Percentiles rank a stretch among this genome's conserved stretches.
These are phyloP conservation scores for Phodopus roborovskii DNA, from an alignment of 2,113 vertebrate genomes.

Conservation along the genomic window DNA sequence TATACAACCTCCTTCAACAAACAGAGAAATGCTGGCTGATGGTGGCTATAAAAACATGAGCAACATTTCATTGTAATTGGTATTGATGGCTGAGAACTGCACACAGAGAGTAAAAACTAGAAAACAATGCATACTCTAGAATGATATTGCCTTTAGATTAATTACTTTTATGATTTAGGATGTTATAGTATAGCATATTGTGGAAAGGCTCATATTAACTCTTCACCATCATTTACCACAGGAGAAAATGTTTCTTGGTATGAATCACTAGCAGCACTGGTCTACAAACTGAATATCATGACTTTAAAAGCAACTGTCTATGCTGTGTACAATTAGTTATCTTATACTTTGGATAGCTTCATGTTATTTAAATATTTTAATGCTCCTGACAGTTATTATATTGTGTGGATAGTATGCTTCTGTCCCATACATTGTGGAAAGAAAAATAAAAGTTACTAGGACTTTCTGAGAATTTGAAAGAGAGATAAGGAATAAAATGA, in stretches of 20 bases:
- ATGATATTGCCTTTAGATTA: constrained; percentile 37
- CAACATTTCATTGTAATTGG: constrained; percentile 65
- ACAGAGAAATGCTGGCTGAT: constrained; percentile 41
- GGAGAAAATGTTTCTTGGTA: neutral
- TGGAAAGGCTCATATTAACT: neutral
- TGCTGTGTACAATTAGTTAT: neutral
- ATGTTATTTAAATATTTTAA: neutral
- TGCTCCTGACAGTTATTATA: neutral
- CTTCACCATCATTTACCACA: neutral
- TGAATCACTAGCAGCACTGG: neutral
- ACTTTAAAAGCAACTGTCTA: neutral
- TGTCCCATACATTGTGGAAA: neutral
- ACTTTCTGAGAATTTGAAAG: neutral
- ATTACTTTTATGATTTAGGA: constrained; percentile 57
- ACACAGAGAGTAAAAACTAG: constrained; percentile 53
- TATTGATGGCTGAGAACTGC: constrained; percentile 41
- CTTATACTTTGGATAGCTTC: neutral
- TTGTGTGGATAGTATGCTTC: neutral
- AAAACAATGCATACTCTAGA: constrained; percentile 7
- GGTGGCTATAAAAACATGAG: constrained; percentile 51
- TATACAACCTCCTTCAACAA: constrained; percentile 43
- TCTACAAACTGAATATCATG: neutral
- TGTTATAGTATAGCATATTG: neutral
- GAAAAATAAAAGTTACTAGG: neutral
- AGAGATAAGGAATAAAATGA: neutral